Evolutionary conservation across 1,140 invertebrate genomes (phyloP).

Genomic region (Hylyphantes graminicola): DNA sequence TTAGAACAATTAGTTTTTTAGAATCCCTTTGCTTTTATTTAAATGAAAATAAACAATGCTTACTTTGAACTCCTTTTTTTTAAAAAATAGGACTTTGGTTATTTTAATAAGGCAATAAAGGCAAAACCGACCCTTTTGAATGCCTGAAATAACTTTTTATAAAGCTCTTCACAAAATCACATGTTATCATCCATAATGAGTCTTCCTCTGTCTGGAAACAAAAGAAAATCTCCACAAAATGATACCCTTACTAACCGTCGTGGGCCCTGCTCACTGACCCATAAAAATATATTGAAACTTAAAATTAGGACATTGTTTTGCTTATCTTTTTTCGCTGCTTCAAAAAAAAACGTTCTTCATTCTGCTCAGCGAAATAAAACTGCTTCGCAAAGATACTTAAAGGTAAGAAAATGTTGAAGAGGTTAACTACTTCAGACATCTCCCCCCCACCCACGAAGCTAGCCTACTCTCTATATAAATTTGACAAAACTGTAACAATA

Average conservation of each 20-base stretch:
- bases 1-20: too few relatives aligned
- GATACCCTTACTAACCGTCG: background rate
- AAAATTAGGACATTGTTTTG: conserved; percentile 4
- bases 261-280: background rate
- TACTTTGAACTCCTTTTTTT: too few relatives aligned
- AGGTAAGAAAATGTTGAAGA: background rate
- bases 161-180: too few relatives aligned
- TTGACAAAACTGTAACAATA: too few relatives aligned
- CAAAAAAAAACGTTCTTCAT: background rate
- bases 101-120: too few relatives aligned
- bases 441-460: background rate
- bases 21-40: too few relatives aligned
- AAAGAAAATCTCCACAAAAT: too few relatives aligned
- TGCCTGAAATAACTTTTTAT: background rate
- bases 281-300: background rate
- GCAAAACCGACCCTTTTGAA: background rate
- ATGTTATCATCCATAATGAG: too few relatives aligned
- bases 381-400: conserved; percentile 34
- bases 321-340: background rate
- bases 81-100: too few relatives aligned
- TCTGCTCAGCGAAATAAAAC: conserved; percentile 17
- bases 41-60: too few relatives aligned
- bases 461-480: too few relatives aligned
- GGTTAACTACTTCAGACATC: conserved; percentile 35
- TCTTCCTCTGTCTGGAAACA: too few relatives aligned